phyloP scores from a whole-genome alignment of 2,113 vertebrate species.

The Phyllostomus discolor region DNA sequence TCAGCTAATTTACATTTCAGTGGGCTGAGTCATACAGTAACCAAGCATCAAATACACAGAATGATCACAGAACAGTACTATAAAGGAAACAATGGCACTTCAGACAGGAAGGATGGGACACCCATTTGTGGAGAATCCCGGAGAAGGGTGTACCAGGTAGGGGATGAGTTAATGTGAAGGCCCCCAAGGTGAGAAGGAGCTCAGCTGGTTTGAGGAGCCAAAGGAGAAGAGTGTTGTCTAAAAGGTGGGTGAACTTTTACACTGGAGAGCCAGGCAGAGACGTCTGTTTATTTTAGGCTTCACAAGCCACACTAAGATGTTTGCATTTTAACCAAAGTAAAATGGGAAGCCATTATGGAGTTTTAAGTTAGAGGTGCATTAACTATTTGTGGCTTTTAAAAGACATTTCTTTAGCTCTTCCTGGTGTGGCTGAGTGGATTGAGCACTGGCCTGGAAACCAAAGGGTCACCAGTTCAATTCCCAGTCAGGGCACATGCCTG shows the following conservation, averaged over 20 bases:
- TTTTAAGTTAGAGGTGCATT: neutral
- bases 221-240: neutral
- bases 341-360: neutral
- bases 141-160: neutral
- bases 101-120: neutral
- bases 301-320: neutral
- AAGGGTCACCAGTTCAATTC: too few relatives aligned
- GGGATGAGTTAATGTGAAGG: neutral
- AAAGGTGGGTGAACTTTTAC: neutral
- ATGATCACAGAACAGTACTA: neutral
- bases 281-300: neutral
- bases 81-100: neutral
- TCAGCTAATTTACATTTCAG: neutral
- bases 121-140: neutral
- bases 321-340: neutral
- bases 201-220: neutral
- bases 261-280: neutral
- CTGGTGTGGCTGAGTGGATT: too few relatives aligned
- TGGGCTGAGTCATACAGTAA: neutral
- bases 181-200: neutral
- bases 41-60: neutral
- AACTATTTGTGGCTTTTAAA: neutral
- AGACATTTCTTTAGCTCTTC: neutral
- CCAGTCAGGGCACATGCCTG: too few relatives aligned
- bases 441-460: too few relatives aligned